A percentile compares a stretch with the other conserved stretches of the same genome.
Evolutionary conservation across 2,797 vertebrate genomes (phyloP).

Genomic region (Fistularia tabacaria): DNA sequence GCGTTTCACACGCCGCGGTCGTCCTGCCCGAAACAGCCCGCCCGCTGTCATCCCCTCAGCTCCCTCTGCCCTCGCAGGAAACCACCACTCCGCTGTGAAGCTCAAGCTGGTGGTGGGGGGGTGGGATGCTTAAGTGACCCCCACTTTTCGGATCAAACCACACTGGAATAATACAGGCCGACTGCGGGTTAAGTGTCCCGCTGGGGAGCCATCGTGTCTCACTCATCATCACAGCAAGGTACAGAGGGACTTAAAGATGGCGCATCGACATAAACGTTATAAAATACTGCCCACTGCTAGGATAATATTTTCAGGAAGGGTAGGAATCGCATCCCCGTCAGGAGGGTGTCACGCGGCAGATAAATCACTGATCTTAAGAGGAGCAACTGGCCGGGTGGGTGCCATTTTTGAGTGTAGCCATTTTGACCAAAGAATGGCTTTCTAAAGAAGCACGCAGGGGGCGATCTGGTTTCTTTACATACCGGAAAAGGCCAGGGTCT

Average conservation of each 20-base stretch:
- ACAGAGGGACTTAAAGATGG: conserved; percentile 7
- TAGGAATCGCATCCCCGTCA: background rate
- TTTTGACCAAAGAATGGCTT: background rate
- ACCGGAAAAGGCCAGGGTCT: too few relatives aligned
- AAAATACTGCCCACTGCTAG: background rate
- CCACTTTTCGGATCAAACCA: conserved; percentile 42
- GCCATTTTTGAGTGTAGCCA: conserved; percentile 7
- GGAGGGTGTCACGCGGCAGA: conserved; percentile 1
- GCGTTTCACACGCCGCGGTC: conserved; percentile 27
- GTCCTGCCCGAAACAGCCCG: conserved; percentile 51
- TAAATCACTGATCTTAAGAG: background rate
- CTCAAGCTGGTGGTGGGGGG: background rate
- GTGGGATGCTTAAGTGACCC: background rate
- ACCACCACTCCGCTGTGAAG: conserved; percentile 10
- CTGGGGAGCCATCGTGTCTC: conserved; percentile 17
- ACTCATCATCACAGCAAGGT: conserved; percentile 8
- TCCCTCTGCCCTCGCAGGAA: conserved; percentile 34
- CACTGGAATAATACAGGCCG: conserved; percentile 18
- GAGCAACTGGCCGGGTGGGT: conserved; percentile 1
- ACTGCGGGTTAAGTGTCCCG: conserved; percentile 27
- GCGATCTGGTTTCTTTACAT: background rate
- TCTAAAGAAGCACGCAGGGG: background rate
- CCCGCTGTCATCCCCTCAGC: conserved; percentile 33
- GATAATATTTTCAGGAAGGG: conserved; percentile 25
- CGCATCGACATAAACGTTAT: background rate